A percentile compares a stretch with the other conserved stretches of the same genome.
Conservation (phyloP, 2,797 vertebrate species). For the Decapterus maruadsi region DNA sequence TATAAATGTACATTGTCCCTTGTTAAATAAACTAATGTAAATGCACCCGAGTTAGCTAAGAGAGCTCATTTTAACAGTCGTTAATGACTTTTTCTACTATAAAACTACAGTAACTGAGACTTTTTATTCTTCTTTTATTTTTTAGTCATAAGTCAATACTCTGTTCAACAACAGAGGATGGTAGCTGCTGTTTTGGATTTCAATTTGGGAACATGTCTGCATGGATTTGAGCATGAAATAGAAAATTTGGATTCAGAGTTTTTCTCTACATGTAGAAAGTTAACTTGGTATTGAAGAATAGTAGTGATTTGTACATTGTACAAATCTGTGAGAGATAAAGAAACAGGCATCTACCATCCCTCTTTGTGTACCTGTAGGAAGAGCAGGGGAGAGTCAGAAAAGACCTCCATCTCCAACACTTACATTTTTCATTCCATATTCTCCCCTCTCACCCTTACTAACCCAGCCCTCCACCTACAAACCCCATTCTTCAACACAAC, state of each 20-base stretch:
- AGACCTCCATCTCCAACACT: constrained; percentile 44
- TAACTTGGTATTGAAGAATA: constrained; percentile 16
- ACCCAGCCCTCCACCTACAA: constrained; percentile 64
- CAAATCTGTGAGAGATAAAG: constrained; percentile 48
- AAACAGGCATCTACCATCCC: constrained; percentile 40
- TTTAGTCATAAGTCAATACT: not conserved
- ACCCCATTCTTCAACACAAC: constrained; percentile 68
- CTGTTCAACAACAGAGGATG: not conserved
- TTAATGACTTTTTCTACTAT: not conserved
- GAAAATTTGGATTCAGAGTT: constrained; percentile 6
- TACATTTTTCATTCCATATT: constrained; percentile 66
- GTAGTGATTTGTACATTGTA: not conserved
- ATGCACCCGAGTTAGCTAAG: too few species aligned
- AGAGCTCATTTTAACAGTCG: too few species aligned
- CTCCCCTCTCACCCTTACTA: constrained; percentile 56
- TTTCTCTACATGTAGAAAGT: constrained; percentile 9
- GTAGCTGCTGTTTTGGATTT: constrained; percentile 6
- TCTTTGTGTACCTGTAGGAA: constrained; percentile 57
- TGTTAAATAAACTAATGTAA: too few species aligned
- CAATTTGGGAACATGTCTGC: not conserved
- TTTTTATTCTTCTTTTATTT: too few species aligned
- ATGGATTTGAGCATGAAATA: constrained; percentile 7
- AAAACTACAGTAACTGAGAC: not conserved
- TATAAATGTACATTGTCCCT: too few species aligned
- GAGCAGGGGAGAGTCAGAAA: constrained; percentile 30